These are phyloP conservation scores for Pollenia angustigena DNA, from an alignment of 2,888 invertebrate species.

Conservation along the genomic window DNA sequence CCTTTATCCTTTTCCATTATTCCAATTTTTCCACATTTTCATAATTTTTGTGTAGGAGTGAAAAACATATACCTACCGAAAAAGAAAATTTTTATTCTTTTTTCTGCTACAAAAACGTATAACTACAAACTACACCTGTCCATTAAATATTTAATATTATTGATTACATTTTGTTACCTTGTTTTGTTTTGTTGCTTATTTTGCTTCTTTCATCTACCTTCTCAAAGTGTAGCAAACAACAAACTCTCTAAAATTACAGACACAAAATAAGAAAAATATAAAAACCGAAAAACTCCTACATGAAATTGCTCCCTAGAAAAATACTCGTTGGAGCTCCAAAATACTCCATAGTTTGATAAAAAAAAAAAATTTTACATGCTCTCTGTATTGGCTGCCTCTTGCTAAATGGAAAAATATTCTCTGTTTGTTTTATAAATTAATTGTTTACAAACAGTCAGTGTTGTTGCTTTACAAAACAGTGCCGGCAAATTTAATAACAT, in stretches of 20 bases:
- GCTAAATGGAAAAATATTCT: conserved; percentile 26
- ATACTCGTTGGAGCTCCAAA: conserved; percentile 24
- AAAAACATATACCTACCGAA: conserved; percentile 40
- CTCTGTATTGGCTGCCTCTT: not conserved
- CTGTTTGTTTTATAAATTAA: conserved; percentile 71
- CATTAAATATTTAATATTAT: conserved; percentile 83
- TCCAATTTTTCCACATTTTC: no score
- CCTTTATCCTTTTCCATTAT: no score
- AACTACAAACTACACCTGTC: conserved; percentile 75
- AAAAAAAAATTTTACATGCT: not conserved
- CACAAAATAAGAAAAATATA: conserved; percentile 17
- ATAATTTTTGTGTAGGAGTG: not conserved
- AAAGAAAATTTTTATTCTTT: conserved; percentile 40
- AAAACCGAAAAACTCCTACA: conserved; percentile 55
- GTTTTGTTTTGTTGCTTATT: conserved; percentile 26
- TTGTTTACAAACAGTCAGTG: conserved; percentile 43
- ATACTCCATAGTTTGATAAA: not conserved
- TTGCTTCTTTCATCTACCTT: conserved; percentile 21
- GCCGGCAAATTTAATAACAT: conserved; percentile 57
- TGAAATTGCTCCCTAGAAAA: conserved; percentile 49
- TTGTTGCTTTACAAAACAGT: not conserved
- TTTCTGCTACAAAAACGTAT: conserved; percentile 43
- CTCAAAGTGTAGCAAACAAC: conserved; percentile 49
- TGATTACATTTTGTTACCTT: conserved; percentile 79
- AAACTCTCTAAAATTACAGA: conserved; percentile 64